A percentile compares a stretch with the other conserved stretches of the same genome.
Evolutionary conservation across 2,113 vertebrate genomes (phyloP).

Genomic region (Bos indicus): DNA sequence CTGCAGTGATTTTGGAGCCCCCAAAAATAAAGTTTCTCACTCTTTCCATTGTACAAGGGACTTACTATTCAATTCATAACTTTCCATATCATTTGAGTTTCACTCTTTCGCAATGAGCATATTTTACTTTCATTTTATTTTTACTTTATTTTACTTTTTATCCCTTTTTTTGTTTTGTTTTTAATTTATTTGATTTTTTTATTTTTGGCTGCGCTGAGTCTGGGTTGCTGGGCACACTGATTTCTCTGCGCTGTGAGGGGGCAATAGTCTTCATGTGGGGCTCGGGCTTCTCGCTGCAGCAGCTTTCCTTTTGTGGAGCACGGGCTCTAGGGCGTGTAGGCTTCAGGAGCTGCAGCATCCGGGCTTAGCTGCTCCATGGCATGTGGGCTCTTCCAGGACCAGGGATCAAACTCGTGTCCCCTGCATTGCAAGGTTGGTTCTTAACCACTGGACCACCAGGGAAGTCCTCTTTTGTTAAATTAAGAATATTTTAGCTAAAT

Average conservation of each 20-base stretch:
- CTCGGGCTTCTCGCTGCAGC: not conserved
- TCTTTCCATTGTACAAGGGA: not conserved
- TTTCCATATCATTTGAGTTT: not conserved
- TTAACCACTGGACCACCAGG: not conserved
- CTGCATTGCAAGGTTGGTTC: not conserved
- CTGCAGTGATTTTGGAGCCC: not conserved
- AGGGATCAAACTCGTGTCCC: not conserved
- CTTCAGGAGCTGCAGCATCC: not conserved
- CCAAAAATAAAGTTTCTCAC: not conserved
- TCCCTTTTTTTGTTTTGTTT: not conserved
- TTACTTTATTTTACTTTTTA: not conserved
- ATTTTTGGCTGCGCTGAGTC: not conserved
- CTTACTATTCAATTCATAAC: not conserved
- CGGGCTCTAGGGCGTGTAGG: fast-evolving
- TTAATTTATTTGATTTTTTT: not conserved
- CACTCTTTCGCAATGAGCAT: not conserved
- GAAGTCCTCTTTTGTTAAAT: not conserved
- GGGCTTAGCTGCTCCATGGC: not conserved
- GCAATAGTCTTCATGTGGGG: not conserved
- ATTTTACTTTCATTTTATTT: not conserved
- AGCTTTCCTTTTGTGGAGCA: not conserved
- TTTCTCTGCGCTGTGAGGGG: not conserved
- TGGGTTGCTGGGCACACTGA: not conserved
- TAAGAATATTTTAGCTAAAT: conserved; percentile 9
- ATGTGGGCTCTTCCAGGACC: not conserved